These are phyloP conservation scores for Anas bernieri DNA, from an alignment of 2,797 vertebrate genomes.

Conservation along the genomic window DNA sequence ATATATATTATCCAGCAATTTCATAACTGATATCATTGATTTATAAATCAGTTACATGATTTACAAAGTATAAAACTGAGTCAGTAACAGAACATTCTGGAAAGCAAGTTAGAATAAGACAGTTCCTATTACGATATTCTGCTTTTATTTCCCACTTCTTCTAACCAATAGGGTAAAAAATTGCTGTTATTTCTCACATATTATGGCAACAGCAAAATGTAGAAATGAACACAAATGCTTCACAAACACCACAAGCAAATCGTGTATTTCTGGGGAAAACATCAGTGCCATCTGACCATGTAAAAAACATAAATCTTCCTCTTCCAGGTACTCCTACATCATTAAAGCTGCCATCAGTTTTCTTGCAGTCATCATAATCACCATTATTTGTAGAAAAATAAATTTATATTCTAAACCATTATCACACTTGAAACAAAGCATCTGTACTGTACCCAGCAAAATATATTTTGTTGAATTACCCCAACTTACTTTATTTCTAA, in stretches of 20 bases:
- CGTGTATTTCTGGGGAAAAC: neutral
- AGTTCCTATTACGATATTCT: neutral
- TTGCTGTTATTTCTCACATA: neutral
- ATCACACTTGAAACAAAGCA: neutral
- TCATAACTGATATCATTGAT: constrained; percentile 16
- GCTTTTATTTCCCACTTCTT: neutral
- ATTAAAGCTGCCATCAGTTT: neutral
- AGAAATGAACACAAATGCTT: neutral
- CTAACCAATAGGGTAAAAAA: neutral
- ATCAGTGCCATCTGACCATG: neutral
- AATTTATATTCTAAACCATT: neutral
- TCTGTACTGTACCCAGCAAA: rapidly evolving
- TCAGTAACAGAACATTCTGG: neutral
- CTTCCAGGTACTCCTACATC: neutral
- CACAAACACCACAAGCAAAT: neutral
- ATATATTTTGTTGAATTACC: neutral
- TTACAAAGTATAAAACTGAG: constrained; percentile 9
- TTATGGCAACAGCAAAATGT: neutral
- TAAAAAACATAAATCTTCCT: neutral
- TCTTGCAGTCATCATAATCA: rapidly evolving
- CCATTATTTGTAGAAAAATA: neutral
- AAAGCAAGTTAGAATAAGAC: neutral
- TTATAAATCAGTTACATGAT: constrained; percentile 5
- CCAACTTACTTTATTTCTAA: neutral
- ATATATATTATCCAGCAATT: constrained; percentile 15